A percentile compares a stretch with the other conserved stretches of the same genome.
Evolutionary conservation across 2,797 vertebrate species (phyloP).

Genomic region (Emys orbicularis): DNA sequence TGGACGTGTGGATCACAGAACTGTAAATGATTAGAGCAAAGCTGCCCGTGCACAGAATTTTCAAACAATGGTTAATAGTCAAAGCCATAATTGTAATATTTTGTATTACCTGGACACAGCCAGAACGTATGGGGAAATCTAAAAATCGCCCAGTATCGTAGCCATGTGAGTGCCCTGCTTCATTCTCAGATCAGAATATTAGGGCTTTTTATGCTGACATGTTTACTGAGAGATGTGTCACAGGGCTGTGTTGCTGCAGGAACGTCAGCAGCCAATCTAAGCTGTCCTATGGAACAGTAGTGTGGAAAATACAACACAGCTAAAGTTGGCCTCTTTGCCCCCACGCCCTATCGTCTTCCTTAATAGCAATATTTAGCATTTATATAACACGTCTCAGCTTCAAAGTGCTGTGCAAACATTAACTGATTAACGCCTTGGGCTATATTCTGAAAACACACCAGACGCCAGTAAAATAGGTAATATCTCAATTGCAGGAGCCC

Average conservation of each 20-base stretch:
- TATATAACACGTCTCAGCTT: not conserved
- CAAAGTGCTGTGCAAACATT: not conserved
- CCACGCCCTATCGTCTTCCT: not conserved
- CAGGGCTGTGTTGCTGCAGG: not conserved
- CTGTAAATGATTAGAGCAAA: not conserved
- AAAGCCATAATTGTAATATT: not conserved
- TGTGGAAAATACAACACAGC: not conserved
- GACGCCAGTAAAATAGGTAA: not conserved
- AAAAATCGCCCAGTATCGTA: not conserved
- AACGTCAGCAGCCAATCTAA: not conserved
- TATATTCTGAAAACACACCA: not conserved
- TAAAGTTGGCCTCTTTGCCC: not conserved
- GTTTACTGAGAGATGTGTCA: not conserved
- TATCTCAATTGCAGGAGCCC: not conserved
- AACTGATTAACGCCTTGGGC: not conserved
- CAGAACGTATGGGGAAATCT: not conserved
- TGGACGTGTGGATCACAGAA: constrained; percentile 14
- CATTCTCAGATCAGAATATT: not conserved
- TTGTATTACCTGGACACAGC: not conserved
- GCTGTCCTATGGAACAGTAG: not conserved
- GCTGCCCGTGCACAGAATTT: not conserved
- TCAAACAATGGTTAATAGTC: not conserved
- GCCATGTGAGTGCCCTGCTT: not conserved
- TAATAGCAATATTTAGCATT: not conserved
- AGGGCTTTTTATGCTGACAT: not conserved